A percentile compares a stretch with the other conserved stretches of the same genome.
Conservation (phyloP, 1,140 invertebrate species). For the Drosophila asahinai region DNA sequence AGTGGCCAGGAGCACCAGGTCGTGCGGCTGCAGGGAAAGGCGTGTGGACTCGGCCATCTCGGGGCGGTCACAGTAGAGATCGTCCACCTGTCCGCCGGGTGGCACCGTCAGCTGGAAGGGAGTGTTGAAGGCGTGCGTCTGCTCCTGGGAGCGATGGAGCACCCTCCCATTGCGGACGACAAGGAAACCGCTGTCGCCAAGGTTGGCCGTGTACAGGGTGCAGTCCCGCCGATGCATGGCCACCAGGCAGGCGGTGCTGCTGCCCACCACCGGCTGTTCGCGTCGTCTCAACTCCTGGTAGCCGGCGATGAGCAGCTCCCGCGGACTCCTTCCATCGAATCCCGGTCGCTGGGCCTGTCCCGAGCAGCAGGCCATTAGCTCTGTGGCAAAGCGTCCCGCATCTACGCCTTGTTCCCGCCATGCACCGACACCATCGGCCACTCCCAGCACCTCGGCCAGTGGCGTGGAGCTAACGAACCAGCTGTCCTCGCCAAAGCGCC, state of each 20-base stretch:
- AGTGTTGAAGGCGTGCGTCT: conserved; percentile 57
- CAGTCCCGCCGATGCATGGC: conserved; percentile 44
- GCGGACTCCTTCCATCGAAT: conserved; percentile 45
- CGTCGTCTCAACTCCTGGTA: conserved; percentile 22
- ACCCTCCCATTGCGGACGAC: conserved; percentile 50
- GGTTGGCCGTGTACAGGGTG: conserved; percentile 57
- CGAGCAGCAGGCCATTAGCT: conserved; percentile 56
- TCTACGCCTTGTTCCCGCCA: conserved; percentile 62
- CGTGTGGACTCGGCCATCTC: conserved; percentile 27
- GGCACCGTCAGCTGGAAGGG: conserved; percentile 56
- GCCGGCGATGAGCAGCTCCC: conserved; percentile 45
- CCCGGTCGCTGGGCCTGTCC: conserved; percentile 3
- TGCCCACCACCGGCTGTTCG: conserved; percentile 24
- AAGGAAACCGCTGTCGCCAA: conserved; percentile 63
- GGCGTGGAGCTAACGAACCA: conserved; percentile 59
- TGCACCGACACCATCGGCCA: conserved; percentile 66
- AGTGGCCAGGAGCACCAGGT: conserved; percentile 60
- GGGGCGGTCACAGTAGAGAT: conserved; percentile 27
- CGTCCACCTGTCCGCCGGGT: not conserved
- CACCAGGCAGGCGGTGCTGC: conserved; percentile 65
- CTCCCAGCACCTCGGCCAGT: conserved; percentile 55
- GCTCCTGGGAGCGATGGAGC: conserved; percentile 45
- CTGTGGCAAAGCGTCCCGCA: conserved; percentile 54
- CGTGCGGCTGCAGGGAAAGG: conserved; percentile 29
- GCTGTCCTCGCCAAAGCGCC: conserved; percentile 64